Base-by-base conservation (phyloP, 2,797 vertebrate species). In the Argya squamiceps region DNA sequence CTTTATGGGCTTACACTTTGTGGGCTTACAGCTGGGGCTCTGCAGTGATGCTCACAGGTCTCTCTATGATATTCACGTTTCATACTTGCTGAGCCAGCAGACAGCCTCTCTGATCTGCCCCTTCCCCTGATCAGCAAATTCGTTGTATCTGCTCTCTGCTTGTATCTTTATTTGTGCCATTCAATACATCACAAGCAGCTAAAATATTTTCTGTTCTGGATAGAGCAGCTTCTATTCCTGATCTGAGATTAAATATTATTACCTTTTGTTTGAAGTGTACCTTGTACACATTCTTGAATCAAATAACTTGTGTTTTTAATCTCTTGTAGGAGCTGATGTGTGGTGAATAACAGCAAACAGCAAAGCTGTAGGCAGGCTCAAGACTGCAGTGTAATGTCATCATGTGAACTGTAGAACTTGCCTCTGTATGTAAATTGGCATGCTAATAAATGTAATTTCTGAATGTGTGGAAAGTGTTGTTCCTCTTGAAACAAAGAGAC, bases 401-500 rank as follows among this genome's bases (percentile, higher is more conserved):
- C 63, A 49, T 21, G 4, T 56, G 49, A 68, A 37, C 65, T 94
- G 47, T 84, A 68, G 46, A 32, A 41, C 69, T 75, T 93, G 47
- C 36, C 92, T 59, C 41, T 73, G 16, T 64, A 19, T 92, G 39
- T 93, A 91, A 92, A 87, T 65, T 77, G 74, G 36, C 18, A 24
- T 93, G 71, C 44, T 83, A 98, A 98, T 98, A 98, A 98, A 98
- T 39, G 21, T 62, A 43, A 69, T 52, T 49, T 44, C 55, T 92
- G 84, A 70, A 65, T n/a, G 65, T 69, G 24, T 92, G 82, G 37
- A 37, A 71, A 55, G 58, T 46, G 29, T 16, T 73, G 26, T 78
- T 93, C 37, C 32, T 90, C 39, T 77, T 63, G 49, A 75, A 92
- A 55, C 14, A 12, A 67, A 53, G 50, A 65, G 63, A 58, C 8